These are phyloP conservation scores for Sympetrum striolatum DNA, from an alignment of 2,888 invertebrate genomes.

Conservation along the genomic window DNA sequence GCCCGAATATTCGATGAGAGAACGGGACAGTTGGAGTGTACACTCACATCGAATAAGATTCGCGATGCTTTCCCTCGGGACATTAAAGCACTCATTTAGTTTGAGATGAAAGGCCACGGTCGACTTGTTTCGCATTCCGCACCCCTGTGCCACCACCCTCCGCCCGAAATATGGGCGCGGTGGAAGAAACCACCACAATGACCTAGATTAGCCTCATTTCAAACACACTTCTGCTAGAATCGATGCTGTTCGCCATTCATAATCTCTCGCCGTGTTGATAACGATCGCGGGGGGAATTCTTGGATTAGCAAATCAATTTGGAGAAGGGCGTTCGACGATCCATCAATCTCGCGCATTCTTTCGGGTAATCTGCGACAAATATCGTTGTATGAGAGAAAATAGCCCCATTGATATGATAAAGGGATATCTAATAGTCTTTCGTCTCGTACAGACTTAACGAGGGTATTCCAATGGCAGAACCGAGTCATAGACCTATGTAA, in stretches of 20 bases:
- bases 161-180: constrained; percentile 32
- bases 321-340: too few relatives aligned
- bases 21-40: not conserved
- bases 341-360: too few relatives aligned
- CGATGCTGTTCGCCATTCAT: not conserved
- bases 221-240: not conserved
- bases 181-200: constrained; percentile 34
- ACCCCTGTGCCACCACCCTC: not conserved
- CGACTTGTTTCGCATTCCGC: constrained; percentile 25
- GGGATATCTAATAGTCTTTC: too few relatives aligned
- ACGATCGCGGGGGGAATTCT: not conserved
- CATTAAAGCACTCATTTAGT: constrained; percentile 20
- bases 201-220: constrained; percentile 32
- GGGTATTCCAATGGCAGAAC: too few relatives aligned
- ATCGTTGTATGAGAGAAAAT: too few relatives aligned
- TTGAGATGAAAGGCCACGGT: constrained; percentile 32
- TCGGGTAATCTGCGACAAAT: too few relatives aligned
- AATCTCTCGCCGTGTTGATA: not conserved
- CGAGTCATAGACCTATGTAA: too few relatives aligned
- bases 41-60: not conserved
- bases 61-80: constrained; percentile 17
- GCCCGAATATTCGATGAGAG: not conserved
- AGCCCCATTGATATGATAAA: too few relatives aligned
- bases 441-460: too few relatives aligned
- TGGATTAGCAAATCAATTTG: not conserved